phyloP scores from a whole-genome alignment of 1,140 invertebrate genomes.

The Helicoverpa zea region DNA sequence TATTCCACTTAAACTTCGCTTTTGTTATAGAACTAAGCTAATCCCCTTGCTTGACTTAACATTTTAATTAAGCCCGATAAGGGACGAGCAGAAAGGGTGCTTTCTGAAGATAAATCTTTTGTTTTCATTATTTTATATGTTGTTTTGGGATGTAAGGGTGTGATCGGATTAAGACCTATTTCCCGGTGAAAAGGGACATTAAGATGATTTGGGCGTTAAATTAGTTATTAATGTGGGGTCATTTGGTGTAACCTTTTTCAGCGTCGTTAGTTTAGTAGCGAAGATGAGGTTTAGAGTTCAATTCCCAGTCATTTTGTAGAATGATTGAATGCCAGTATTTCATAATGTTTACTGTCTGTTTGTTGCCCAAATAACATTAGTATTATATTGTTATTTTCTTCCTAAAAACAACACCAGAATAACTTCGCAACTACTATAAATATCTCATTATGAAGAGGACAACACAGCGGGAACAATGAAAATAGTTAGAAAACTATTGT shows the following conservation, averaged over 20 bases:
- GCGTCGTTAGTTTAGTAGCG: neutral
- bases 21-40: conserved; percentile 16
- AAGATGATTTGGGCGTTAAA: neutral
- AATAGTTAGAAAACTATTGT: conserved; percentile 21
- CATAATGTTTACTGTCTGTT: too few species aligned
- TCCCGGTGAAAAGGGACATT: neutral
- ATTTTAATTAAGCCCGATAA: conserved; percentile 42
- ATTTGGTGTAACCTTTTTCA: neutral
- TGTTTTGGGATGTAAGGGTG: neutral
- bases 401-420: neutral
- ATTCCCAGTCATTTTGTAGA: too few species aligned
- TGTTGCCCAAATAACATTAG: too few species aligned
- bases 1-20: conserved; percentile 32
- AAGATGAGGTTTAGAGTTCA: too few species aligned
- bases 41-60: conserved; percentile 39
- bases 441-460: too few species aligned
- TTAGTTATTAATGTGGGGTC: neutral
- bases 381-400: too few species aligned
- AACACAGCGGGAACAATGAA: neutral
- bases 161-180: neutral
- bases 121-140: conserved; percentile 23
- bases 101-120: neutral
- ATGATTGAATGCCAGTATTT: too few species aligned
- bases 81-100: conserved; percentile 22
- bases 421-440: neutral